A percentile compares a stretch with the other conserved stretches of the same genome.
Evolutionary conservation across 2,113 vertebrate genomes (phyloP).

Genomic region (Suricata suricatta): DNA sequence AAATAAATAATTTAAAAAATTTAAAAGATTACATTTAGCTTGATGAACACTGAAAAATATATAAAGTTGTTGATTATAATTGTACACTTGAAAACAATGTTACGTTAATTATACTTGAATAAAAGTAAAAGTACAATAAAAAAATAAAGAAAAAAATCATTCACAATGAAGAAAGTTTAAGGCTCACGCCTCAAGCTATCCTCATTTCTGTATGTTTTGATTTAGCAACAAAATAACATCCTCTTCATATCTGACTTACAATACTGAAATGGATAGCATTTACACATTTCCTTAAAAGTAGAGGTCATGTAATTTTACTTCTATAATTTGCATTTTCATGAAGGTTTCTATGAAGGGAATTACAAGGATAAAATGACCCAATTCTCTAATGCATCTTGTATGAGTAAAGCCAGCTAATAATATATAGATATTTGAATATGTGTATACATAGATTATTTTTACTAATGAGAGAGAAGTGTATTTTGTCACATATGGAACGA

Average conservation of each 20-base stretch:
- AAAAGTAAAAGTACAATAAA: no score
- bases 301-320: neutral
- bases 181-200: neutral
- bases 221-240: neutral
- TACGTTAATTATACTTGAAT: no score
- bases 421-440: neutral
- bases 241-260: neutral
- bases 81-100: no score
- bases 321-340: neutral
- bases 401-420: neutral
- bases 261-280: neutral
- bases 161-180: neutral
- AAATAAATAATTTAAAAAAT: no score
- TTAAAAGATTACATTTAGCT: no score
- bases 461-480: neutral
- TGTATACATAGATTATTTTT: neutral
- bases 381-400: neutral
- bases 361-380: neutral
- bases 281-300: neutral
- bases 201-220: neutral
- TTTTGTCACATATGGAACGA: neutral
- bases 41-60: no score
- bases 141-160: neutral
- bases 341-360: neutral
- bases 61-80: no score